Conservation (phyloP, 2,797 vertebrate genomes). For the Coendou prehensilis region DNA sequence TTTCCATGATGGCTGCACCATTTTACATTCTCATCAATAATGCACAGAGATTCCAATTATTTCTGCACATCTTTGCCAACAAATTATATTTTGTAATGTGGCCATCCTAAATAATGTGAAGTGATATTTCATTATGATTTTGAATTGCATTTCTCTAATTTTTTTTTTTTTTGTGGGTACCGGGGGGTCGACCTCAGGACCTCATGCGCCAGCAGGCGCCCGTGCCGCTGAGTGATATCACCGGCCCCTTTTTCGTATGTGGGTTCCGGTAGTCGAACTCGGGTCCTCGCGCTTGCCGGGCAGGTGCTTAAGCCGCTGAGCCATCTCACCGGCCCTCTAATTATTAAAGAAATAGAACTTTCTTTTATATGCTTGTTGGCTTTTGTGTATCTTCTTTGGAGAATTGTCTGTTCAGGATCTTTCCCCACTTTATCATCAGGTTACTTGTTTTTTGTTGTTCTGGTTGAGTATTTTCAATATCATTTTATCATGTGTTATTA, state of each 20-base stretch:
- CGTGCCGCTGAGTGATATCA: too few species aligned
- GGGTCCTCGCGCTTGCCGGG: too few species aligned
- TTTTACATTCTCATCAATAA: neutral
- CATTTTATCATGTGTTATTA: neutral
- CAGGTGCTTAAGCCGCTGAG: too few species aligned
- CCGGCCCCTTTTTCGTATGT: too few species aligned
- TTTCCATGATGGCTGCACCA: neutral
- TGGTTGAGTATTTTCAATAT: neutral
- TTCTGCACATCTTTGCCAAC: neutral
- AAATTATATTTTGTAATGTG: neutral
- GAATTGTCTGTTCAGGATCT: neutral
- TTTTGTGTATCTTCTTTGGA: neutral
- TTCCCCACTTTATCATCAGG: neutral
- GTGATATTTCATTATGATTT: neutral
- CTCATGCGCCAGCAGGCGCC: too few species aligned
- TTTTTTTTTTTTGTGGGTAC: too few species aligned
- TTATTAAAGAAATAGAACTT: neutral
- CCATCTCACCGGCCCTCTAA: neutral
- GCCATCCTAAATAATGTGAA: neutral
- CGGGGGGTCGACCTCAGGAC: too few species aligned
- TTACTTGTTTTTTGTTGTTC: neutral
- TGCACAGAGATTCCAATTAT: neutral
- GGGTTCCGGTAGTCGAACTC: too few species aligned
- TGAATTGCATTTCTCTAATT: neutral
- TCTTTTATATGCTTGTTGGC: neutral